A percentile compares a stretch with the other conserved stretches of the same genome.
These are phyloP conservation scores for Gortyna flavago DNA, from an alignment of 2,888 invertebrate species.

Conservation along the genomic window DNA sequence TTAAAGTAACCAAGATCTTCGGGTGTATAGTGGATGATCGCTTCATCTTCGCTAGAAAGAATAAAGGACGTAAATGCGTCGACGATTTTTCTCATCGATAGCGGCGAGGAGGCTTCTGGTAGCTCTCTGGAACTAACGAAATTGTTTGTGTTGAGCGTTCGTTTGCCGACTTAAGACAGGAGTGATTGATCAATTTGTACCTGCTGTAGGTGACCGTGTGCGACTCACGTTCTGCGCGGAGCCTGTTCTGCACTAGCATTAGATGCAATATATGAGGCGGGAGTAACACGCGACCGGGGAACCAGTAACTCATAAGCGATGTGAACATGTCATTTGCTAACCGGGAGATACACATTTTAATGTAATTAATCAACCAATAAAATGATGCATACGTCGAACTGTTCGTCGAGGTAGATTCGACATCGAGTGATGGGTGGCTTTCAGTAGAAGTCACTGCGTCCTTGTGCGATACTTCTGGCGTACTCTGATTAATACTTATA, in stretches of 20 bases:
- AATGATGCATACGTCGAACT: conserved; percentile 82
- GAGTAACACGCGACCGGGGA: conserved; percentile 71
- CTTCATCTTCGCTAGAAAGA: conserved; percentile 79
- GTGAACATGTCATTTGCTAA: conserved; percentile 78
- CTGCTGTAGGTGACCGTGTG: conserved; percentile 75
- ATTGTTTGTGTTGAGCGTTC: conserved; percentile 72
- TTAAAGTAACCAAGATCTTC: conserved; percentile 63
- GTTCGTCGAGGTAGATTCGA: conserved; percentile 66
- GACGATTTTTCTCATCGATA: conserved; percentile 65
- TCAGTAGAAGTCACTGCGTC: conserved; percentile 67
- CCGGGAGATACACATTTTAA: conserved; percentile 78
- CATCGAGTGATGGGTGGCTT: conserved; percentile 66
- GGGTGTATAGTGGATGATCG: conserved; percentile 66
- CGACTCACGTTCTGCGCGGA: conserved; percentile 73
- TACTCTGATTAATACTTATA: conserved; percentile 72
- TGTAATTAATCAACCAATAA: conserved; percentile 79
- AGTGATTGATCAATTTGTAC: conserved; percentile 74
- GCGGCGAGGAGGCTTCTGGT: conserved; percentile 55
- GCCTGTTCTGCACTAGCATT: conserved; percentile 74
- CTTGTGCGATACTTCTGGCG: conserved; percentile 61
- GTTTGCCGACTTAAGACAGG: conserved; percentile 59
- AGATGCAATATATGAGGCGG: conserved; percentile 80
- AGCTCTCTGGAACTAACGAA: conserved; percentile 76
- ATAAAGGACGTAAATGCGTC: conserved; percentile 74
- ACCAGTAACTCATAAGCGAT: conserved; percentile 73